Conservation (phyloP, 2,888 invertebrate species). For the Meiosimyza platycephala region DNA sequence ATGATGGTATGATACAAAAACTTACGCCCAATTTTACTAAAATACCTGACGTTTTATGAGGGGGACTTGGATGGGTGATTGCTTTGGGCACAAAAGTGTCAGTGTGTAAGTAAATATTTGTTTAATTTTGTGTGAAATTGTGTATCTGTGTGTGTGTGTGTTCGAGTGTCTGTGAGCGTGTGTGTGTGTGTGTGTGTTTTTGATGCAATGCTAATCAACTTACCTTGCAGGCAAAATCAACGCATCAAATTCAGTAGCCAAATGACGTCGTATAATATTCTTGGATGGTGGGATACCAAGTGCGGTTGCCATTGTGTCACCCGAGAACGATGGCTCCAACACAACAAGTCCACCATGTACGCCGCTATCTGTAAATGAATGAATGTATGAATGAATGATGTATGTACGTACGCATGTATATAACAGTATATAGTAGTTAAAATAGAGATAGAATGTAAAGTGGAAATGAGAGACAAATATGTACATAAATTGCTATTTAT, state of each 20-base stretch:
- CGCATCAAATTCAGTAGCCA: slow-evolving; percentile 90
- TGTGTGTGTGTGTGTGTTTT: neutral
- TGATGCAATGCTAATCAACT: slow-evolving; percentile 43
- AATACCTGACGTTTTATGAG: too few species aligned
- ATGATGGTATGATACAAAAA: neutral
- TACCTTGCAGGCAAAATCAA: slow-evolving; percentile 93
- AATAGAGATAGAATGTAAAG: neutral
- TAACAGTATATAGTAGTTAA: neutral
- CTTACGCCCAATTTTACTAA: neutral
- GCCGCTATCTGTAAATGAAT: slow-evolving; percentile 80
- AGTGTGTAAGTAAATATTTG: neutral
- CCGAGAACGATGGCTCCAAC: slow-evolving; percentile 92
- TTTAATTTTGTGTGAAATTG: neutral
- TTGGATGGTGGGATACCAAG: slow-evolving; percentile 92
- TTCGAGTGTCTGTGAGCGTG: neutral
- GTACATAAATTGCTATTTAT: too few species aligned
- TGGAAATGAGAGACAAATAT: neutral
- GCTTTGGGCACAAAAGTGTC: neutral
- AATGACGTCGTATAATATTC: slow-evolving; percentile 91
- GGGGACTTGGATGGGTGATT: too few species aligned
- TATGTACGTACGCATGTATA: too few species aligned
- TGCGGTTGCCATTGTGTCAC: slow-evolving; percentile 94
- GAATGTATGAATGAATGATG: neutral
- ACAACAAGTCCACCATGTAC: slow-evolving; percentile 95
- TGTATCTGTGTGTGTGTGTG: slow-evolving; percentile 14